These are phyloP conservation scores for Ceyx erithaca DNA, from an alignment of 2,797 vertebrate genomes.

Conservation along the genomic window DNA sequence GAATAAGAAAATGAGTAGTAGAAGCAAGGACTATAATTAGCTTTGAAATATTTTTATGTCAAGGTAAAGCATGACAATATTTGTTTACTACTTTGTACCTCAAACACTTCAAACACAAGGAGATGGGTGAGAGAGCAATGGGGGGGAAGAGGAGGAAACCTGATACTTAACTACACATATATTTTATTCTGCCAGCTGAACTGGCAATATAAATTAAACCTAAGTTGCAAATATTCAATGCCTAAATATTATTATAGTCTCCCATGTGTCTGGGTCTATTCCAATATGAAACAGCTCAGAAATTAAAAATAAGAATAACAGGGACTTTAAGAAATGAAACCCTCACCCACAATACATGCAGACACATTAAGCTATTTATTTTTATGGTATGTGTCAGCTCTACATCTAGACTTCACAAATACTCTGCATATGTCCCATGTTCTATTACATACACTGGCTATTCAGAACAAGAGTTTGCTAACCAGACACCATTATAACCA, in stretches of 20 bases:
- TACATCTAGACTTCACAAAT: conserved; percentile 28
- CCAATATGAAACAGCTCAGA: conserved; percentile 7
- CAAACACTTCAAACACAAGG: neutral
- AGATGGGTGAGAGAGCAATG: neutral
- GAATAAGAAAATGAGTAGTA: neutral
- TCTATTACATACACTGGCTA: conserved; percentile 4
- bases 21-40: neutral
- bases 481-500: neutral
- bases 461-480: conserved; percentile 25
- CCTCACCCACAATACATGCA: conserved; percentile 8
- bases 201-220: conserved; percentile 14
- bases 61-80: neutral
- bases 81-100: neutral
- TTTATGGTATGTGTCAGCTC: conserved; percentile 40
- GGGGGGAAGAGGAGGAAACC: accelerated
- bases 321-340: conserved; percentile 20
- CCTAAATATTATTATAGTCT: conserved; percentile 8
- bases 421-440: conserved; percentile 4
- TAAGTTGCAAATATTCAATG: neutral
- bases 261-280: neutral
- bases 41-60: conserved; percentile 12
- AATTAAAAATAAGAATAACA: conserved; percentile 45
- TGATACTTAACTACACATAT: neutral
- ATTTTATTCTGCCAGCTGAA: neutral
- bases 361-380: conserved; percentile 46